Conservation (phyloP, 2,888 invertebrate species). For the Athalia circularis region DNA sequence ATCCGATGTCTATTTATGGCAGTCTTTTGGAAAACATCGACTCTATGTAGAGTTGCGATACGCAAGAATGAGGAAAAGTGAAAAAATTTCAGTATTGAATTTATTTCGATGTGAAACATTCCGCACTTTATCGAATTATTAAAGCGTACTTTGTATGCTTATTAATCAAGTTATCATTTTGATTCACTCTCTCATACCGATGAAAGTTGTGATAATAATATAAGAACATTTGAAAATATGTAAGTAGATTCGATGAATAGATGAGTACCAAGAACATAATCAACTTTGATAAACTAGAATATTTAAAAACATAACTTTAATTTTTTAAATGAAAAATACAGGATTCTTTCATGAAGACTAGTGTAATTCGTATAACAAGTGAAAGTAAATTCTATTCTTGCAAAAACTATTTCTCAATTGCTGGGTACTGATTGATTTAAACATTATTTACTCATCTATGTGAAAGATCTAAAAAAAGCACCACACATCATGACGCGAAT, state of each 20-base stretch:
- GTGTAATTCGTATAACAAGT: no score
- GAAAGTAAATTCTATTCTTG: no score
- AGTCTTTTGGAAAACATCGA: not conserved
- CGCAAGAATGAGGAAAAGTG: no score
- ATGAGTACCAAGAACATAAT: not conserved
- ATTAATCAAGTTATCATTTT: no score
- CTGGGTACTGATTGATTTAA: not conserved
- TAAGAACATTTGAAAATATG: no score
- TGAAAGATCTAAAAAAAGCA: not conserved
- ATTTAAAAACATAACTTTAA: not conserved
- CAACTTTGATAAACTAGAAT: not conserved
- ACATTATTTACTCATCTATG: constrained; percentile 5
- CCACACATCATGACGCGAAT: not conserved
- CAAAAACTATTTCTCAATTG: no score
- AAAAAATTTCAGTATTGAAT: no score
- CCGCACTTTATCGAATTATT: no score
- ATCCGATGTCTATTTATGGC: not conserved
- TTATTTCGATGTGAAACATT: no score
- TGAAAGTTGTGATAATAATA: no score
- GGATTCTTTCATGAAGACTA: not conserved
- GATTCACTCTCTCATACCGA: no score
- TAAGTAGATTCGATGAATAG: not conserved
- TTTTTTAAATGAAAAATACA: not conserved
- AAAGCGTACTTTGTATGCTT: no score
- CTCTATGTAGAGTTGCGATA: not conserved